A percentile compares a stretch with the other conserved stretches of the same genome.
Conservation (phyloP, 2,888 invertebrate species). For the Agonopterix heracliana region DNA sequence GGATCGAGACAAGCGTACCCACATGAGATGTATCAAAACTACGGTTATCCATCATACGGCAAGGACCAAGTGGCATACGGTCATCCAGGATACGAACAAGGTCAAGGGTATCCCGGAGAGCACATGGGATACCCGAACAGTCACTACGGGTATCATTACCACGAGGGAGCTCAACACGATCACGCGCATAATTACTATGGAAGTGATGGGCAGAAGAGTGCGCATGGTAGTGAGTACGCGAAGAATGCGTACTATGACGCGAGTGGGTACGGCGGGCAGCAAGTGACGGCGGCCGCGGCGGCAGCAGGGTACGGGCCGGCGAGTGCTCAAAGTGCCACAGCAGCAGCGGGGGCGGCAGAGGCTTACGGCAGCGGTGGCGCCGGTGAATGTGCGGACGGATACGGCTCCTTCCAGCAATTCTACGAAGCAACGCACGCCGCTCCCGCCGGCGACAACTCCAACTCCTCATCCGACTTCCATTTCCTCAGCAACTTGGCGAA, state of each 20-base stretch:
- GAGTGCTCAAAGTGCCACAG: constrained; percentile 36
- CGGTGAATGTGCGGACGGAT: constrained; percentile 79
- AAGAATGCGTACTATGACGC: constrained; percentile 68
- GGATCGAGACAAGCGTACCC: constrained; percentile 57
- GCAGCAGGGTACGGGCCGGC: constrained; percentile 27
- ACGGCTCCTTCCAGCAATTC: constrained; percentile 83
- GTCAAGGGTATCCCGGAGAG: constrained; percentile 59
- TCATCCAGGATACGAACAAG: constrained; percentile 75
- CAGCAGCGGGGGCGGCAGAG: constrained; percentile 52
- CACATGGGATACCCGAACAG: constrained; percentile 64
- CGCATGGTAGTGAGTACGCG: constrained; percentile 70
- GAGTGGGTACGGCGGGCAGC: constrained; percentile 49
- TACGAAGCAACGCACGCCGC: constrained; percentile 77
- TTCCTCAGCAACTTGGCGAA: constrained; percentile 94
- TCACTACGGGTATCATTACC: constrained; percentile 71
- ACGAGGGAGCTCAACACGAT: constrained; percentile 59
- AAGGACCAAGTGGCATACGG: constrained; percentile 73
- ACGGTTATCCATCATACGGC: constrained; percentile 70
- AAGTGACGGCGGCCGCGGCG: constrained; percentile 40
- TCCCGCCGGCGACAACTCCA: constrained; percentile 85
- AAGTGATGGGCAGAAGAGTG: constrained; percentile 66
- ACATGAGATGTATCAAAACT: constrained; percentile 71
- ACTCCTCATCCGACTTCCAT: constrained; percentile 95
- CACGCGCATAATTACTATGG: constrained; percentile 64
- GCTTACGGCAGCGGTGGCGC: constrained; percentile 40